These are phyloP conservation scores for Brachypodius melanocephalos DNA, from an alignment of 2,113 vertebrate species.

Conservation along the genomic window DNA sequence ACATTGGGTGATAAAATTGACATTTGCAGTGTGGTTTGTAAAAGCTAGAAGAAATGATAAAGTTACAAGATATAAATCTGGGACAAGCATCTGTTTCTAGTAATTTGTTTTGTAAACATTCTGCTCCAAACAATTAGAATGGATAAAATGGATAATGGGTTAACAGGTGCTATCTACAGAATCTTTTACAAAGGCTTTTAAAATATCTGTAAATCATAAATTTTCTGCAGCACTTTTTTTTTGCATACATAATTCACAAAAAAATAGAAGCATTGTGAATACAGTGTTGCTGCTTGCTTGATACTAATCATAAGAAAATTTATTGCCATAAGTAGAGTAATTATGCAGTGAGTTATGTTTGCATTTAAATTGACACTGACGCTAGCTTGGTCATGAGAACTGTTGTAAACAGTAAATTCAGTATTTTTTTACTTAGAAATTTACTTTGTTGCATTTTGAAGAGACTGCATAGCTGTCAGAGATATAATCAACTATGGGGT, in stretches of 20 bases:
- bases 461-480: neutral
- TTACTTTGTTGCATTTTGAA: neutral
- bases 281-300: neutral
- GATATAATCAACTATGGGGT: neutral
- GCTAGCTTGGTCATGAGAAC: neutral
- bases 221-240: neutral
- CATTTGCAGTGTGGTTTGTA: neutral
- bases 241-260: neutral
- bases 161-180: neutral
- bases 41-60: neutral
- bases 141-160: neutral
- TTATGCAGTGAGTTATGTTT: neutral
- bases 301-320: neutral
- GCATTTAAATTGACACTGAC: neutral
- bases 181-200: neutral
- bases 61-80: neutral
- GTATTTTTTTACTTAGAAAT: neutral
- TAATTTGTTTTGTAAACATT: neutral
- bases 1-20: neutral
- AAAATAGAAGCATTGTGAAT: neutral
- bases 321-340: neutral
- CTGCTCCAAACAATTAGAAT: neutral
- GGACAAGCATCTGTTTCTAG: neutral
- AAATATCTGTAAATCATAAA: neutral
- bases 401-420: neutral